These are phyloP conservation scores for Plagiodera versicolora DNA, from an alignment of 2,888 invertebrate genomes.

Conservation along the genomic window DNA sequence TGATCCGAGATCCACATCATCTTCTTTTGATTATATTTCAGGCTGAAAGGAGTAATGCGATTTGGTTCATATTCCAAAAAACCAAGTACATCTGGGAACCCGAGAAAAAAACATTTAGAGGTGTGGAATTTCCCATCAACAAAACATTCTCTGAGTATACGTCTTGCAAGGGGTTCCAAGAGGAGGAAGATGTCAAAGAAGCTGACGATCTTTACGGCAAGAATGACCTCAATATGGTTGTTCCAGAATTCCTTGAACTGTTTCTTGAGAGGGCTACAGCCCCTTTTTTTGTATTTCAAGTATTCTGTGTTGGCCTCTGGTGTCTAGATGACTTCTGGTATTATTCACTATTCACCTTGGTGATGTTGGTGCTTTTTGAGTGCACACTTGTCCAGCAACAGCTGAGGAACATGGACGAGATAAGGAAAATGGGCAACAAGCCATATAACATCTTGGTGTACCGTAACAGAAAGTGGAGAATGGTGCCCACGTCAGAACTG, in stretches of 20 bases:
- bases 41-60: constrained; percentile 58
- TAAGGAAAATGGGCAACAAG: constrained; percentile 98
- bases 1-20: no score
- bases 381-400: constrained; percentile 98
- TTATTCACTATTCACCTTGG: constrained; percentile 93
- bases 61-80: constrained; percentile 97
- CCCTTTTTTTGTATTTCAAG: constrained; percentile 99
- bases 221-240: constrained; percentile 86
- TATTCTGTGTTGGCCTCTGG: constrained; percentile 98
- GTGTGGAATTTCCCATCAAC: constrained; percentile 83
- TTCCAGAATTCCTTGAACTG: constrained; percentile 95
- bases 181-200: constrained; percentile 74
- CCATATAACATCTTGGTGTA: constrained; percentile 91
- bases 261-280: constrained; percentile 98
- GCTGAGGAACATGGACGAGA: constrained; percentile 96
- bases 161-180: constrained; percentile 84
- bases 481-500: constrained; percentile 81
- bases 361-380: constrained; percentile 96
- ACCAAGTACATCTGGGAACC: constrained; percentile 92
- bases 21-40: no score
- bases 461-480: constrained; percentile 87
- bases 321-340: constrained; percentile 99
- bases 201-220: constrained; percentile 85
- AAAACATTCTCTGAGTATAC: constrained; percentile 71
- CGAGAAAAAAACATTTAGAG: constrained; percentile 77